A percentile compares a stretch with the other conserved stretches of the same genome.
phyloP scores from a whole-genome alignment of 2,797 vertebrate genomes.

The Carapus acus region DNA sequence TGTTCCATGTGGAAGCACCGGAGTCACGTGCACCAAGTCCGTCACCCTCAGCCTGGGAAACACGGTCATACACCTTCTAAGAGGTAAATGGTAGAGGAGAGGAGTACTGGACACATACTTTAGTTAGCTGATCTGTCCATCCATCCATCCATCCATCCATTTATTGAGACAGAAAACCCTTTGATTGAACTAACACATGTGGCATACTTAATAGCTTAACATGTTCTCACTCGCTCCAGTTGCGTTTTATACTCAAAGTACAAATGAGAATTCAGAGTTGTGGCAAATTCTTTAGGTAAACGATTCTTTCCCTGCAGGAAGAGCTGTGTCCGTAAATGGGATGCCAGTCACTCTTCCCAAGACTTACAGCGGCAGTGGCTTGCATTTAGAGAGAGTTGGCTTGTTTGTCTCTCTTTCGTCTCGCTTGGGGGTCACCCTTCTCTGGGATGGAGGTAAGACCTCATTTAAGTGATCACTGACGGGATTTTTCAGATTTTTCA shows the following conservation, averaged over 20 bases:
- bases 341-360: constrained; percentile 78
- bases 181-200: too few species aligned
- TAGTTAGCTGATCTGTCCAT: too few species aligned
- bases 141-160: too few species aligned
- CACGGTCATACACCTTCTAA: constrained; percentile 81
- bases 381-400: constrained; percentile 74
- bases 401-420: constrained; percentile 81
- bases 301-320: constrained; percentile 64
- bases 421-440: constrained; percentile 76
- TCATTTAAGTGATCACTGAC: too few species aligned
- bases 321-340: constrained; percentile 83
- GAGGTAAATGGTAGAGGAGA: constrained; percentile 67
- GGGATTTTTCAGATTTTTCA: too few species aligned
- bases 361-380: constrained; percentile 78
- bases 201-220: too few species aligned
- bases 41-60: constrained; percentile 78
- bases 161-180: too few species aligned
- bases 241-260: too few species aligned
- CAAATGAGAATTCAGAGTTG: too few species aligned
- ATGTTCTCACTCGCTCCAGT: too few species aligned
- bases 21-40: constrained; percentile 88
- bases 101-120: too few species aligned
- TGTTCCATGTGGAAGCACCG: constrained; percentile 82
- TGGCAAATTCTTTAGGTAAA: neutral
- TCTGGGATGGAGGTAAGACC: constrained; percentile 89